These are phyloP conservation scores for Phalacrocorax carbo DNA, from an alignment of 2,113 vertebrate genomes.

Conservation along the genomic window DNA sequence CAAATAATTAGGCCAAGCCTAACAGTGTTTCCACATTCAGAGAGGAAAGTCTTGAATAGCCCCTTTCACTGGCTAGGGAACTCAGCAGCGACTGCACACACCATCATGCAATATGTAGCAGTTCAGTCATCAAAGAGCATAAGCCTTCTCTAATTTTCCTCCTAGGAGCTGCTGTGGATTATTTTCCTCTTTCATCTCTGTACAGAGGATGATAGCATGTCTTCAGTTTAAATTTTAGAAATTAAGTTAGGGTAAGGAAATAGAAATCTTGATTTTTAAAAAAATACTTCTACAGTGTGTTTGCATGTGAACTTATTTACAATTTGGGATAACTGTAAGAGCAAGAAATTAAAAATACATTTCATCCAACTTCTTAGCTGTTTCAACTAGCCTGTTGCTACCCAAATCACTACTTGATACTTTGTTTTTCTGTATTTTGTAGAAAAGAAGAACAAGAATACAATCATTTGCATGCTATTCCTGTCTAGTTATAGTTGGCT, in stretches of 20 bases:
- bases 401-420: not conserved
- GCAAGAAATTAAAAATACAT: not conserved
- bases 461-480: not conserved
- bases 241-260: not conserved
- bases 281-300: not conserved
- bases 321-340: not conserved
- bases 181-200: not conserved
- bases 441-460: not conserved
- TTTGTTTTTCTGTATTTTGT: not conserved
- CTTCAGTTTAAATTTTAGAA: conserved; percentile 1
- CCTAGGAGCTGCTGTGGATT: not conserved
- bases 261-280: not conserved
- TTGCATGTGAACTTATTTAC: not conserved
- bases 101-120: not conserved
- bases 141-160: conserved; percentile 5
- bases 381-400: not conserved
- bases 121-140: not conserved
- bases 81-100: not conserved
- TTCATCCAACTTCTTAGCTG: not conserved
- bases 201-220: not conserved
- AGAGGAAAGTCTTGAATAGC: not conserved
- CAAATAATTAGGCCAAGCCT: not conserved
- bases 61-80: not conserved
- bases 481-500: not conserved
- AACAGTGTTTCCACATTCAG: not conserved